Evolutionary conservation across 1,140 invertebrate species (phyloP), one percentile per base, ranked within the genome.

Genomic region (Aphaenogaster rudis): DNA sequence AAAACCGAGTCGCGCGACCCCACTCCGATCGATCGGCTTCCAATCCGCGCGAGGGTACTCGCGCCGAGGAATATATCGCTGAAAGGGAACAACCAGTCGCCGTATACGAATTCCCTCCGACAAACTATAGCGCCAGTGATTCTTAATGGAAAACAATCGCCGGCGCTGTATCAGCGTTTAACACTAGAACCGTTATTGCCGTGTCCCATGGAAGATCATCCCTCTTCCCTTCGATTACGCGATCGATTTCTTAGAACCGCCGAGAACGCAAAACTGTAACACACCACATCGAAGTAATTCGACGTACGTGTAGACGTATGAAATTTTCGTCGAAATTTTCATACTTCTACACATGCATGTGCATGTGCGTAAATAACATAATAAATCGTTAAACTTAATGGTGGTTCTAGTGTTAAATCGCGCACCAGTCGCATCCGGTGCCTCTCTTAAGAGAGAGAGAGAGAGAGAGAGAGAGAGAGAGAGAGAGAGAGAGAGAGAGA

Each of bases 31-130:
- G 54, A 78, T 45, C 21, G 57, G 9, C 33, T 74, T 74, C 15
- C 54, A 21, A 77, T n/a, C 9, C 36, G 74, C 50, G 33, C 50
- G 50, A 76, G 50, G 33, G 21, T 54, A 74, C 33, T 72, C 71
- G 33, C 48, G 36, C 36, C 36, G 52, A 76, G 36, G 52, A 76
- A 76, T 76, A 76, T 76, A 76, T 76, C 72, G 72, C 33, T 39
- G 50, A 78, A 78, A 45, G 21, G n/a, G 21, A 39, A 74, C 11
- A 61, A 28, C n/a, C 28, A 61, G 21, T 45, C 39, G 57, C 6
- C 21, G 13, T 42, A 28, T 7, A 8, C 13, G 57, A 64, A 48
- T 63, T 64, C 9, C 28, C 28, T 28, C 21, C 54, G 39, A 45
- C 42, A 39, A 64, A 57, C 21, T 50, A 28, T 28, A 17, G 8